These are phyloP conservation scores for Brachionus calyciflorus DNA, from an alignment of 1,140 invertebrate species.

Conservation along the genomic window DNA sequence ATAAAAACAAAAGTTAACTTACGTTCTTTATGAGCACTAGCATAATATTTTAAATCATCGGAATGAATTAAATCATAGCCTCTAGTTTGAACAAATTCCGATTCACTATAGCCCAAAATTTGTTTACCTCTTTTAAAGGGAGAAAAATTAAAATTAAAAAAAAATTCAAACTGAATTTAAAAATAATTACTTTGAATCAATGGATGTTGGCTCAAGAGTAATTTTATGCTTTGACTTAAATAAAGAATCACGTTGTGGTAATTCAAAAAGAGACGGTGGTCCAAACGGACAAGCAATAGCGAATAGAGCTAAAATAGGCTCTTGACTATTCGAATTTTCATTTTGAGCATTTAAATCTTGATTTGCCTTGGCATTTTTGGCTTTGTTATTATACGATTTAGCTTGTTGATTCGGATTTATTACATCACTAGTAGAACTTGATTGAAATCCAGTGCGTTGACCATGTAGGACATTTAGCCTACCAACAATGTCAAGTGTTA, in stretches of 20 bases:
- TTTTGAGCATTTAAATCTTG: neutral
- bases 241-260: constrained; percentile 79
- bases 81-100: constrained; percentile 83
- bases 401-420: neutral
- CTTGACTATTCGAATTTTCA: constrained; percentile 16
- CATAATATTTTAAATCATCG: constrained; percentile 91
- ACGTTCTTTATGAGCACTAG: constrained; percentile 98
- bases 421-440: neutral
- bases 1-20: no score
- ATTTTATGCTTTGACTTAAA: constrained; percentile 99
- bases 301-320: constrained; percentile 73
- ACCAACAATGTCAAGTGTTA: constrained; percentile 95
- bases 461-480: constrained; percentile 91
- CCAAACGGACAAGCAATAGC: constrained; percentile 97
- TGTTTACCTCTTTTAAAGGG: constrained; percentile 77
- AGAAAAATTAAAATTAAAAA: neutral
- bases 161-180: neutral
- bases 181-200: constrained; percentile 79
- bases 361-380: neutral
- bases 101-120: constrained; percentile 85
- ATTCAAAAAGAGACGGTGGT: constrained; percentile 71
- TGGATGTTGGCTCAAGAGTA: constrained; percentile 87
- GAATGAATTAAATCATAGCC: constrained; percentile 96
- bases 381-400: constrained; percentile 78
- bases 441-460: constrained; percentile 63